Percentiles rank a stretch among this genome's conserved stretches.
Conservation (phyloP, 2,888 invertebrate genomes). For the Harpalus rufipes region DNA sequence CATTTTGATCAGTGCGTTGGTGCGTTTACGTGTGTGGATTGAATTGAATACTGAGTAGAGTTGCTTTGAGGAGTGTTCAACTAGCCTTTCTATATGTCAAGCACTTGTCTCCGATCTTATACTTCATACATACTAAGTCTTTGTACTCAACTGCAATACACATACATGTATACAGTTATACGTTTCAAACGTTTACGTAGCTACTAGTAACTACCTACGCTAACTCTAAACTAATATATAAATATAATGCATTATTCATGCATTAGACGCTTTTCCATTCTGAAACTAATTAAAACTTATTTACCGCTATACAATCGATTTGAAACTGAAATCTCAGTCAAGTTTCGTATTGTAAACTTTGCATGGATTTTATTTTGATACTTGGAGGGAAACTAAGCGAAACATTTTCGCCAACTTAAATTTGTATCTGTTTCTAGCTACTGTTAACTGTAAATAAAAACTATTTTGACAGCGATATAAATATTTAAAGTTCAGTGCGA, state of each 20-base stretch:
- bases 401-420: background rate
- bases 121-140: constrained; percentile 50
- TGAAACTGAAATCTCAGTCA: constrained; percentile 23
- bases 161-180: constrained; percentile 39
- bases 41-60: constrained; percentile 25
- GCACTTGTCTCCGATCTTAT: constrained; percentile 56
- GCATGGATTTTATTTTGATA: constrained; percentile 43
- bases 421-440: background rate
- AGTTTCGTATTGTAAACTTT: constrained; percentile 38
- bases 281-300: constrained; percentile 25
- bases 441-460: constrained; percentile 16
- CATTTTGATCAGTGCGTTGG: constrained; percentile 26
- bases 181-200: constrained; percentile 49
- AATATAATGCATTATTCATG: constrained; percentile 47
- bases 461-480: constrained; percentile 10
- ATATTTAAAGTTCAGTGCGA: constrained; percentile 10
- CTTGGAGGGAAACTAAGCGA: constrained; percentile 49
- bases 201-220: constrained; percentile 44
- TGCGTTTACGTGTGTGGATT: constrained; percentile 37
- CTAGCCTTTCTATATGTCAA: constrained; percentile 60
- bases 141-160: constrained; percentile 25
- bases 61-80: constrained; percentile 53
- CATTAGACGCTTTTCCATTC: background rate
- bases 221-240: constrained; percentile 39
- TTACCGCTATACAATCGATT: constrained; percentile 25